Base-by-base conservation (phyloP, 2,888 invertebrate species). In the Pterostichus madidus region DNA sequence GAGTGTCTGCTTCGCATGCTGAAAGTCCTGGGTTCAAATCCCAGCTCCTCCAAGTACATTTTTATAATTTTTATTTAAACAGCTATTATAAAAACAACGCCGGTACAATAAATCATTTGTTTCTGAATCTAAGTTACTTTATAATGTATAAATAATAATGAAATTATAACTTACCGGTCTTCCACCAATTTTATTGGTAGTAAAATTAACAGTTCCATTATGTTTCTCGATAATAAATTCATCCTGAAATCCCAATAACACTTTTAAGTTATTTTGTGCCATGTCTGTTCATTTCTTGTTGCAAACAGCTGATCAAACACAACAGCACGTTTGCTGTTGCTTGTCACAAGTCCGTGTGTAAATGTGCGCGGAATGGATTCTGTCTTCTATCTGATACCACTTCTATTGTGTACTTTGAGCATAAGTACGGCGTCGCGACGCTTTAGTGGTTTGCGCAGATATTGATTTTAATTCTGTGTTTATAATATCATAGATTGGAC, bases 141-240 rank as follows among this genome's bases (percentile, higher is more conserved):
- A n/a, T 53, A 35, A 6, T 15, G 8, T 2, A 13, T 61, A 61
- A 61, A 61, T 61, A 64, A 39, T 64, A n/a, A 13, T 32, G 31
- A 64, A 11, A 64, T 64, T 31, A 39, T 39, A 15, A 92, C 93
- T 93, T 91, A 95, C 95, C 84, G 95, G 94, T 85, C 91, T 90
- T 84, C 96, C 97, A 86, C 97, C 96, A 85, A 96, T 93, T 93
- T 97, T 97, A 89, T 96, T 96, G 39, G 94, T 93, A 44, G 93
- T 93, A 88, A 93, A 95, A 89, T 93, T 94, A 44, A 95, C 89
- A 82, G 92, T 88, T 11, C 91, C 90, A 86, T 92, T 92, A 89
- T 94, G 92, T 89, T 95, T 96, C 61, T 95, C 95, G 83, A 92
- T 91, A 84, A 96, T 92, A 80, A 91, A 90, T 89, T 96, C 96